Evolutionary conservation across 2,888 invertebrate species (phyloP), one percentile per base, ranked within the genome.

Genomic region (Anodontia alba): DNA sequence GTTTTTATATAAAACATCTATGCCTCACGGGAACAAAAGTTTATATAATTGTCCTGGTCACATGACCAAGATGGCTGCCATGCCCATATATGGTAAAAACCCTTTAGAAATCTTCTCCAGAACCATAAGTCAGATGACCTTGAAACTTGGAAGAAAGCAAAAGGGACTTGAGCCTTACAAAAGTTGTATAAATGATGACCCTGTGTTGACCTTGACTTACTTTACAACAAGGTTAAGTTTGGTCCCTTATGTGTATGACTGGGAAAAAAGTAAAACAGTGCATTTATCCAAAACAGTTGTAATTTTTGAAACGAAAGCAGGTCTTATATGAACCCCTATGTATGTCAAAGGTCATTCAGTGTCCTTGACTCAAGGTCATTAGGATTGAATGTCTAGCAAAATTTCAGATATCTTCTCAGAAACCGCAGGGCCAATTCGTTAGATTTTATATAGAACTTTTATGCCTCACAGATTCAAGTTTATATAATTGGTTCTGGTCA

Each of bases 41-140:
- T 33, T 62, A 62, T 62, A 62, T 33, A 31, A 33, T 17, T 31
- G 33, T 62, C 31, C 31, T 20, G 62, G 62, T 62, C 62, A 62
- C 62, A 62, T 62, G 62, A 62, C 62, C 31, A 62, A 62, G 62
- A 62, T 62, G 62, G 62, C 33, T 10, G 33, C 62, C 62, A 62
- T 33, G 33, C 62, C 62, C 62, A 62, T 33, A 62, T 62, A 62
- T 33, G 62, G 62, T 62, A 62, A 20, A 62, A 62, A 62, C 62
- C 62, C 20, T 62, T 33, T 3, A 62, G 33, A 62, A 26, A 23
- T 54, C 54, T 54, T 26, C 54, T 54, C 54, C 15, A 15, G 54
- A 54, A 54, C 54, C 26, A 26, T 7, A 26, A 26, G 54, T 2
- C 54, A 2, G 7, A 54, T 54, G 23, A 12, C 54, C 54, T 54